Evolutionary conservation across 2,113 vertebrate genomes (phyloP).

Genomic region (Ctenodactylus gundi): DNA sequence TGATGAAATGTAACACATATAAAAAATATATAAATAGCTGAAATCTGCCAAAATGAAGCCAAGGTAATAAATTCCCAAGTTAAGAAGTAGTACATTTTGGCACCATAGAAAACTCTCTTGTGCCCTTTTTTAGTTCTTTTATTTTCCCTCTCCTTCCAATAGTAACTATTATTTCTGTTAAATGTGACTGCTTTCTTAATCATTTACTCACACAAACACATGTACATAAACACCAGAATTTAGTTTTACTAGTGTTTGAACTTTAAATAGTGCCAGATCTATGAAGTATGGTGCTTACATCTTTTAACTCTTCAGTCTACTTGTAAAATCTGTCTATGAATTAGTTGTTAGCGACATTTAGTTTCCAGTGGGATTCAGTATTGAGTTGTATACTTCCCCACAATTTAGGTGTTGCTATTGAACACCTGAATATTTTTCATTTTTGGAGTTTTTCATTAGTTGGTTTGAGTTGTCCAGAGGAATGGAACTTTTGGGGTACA

Average conservation of each 20-base stretch:
- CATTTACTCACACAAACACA: neutral
- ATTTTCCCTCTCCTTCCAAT: neutral
- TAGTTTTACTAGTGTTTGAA: neutral
- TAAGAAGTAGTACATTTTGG: neutral
- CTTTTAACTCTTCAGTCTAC: neutral
- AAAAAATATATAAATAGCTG: neutral
- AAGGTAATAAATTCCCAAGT: neutral
- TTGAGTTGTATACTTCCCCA: neutral
- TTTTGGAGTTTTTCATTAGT: neutral
- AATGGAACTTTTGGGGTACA: neutral
- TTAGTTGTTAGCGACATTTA: neutral
- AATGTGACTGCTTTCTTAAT: neutral
- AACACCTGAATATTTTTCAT: neutral
- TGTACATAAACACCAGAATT: neutral
- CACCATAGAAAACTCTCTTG: neutral
- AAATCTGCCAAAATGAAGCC: neutral
- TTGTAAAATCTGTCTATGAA: neutral
- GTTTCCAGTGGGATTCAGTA: neutral
- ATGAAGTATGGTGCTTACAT: neutral
- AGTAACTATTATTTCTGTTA: neutral
- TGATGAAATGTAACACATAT: neutral
- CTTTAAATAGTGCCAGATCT: neutral
- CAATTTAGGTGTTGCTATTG: neutral
- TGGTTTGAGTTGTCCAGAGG: neutral
- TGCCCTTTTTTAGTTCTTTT: neutral